Conservation (phyloP, 2,888 invertebrate genomes). For the Tetragonula carbonaria region DNA sequence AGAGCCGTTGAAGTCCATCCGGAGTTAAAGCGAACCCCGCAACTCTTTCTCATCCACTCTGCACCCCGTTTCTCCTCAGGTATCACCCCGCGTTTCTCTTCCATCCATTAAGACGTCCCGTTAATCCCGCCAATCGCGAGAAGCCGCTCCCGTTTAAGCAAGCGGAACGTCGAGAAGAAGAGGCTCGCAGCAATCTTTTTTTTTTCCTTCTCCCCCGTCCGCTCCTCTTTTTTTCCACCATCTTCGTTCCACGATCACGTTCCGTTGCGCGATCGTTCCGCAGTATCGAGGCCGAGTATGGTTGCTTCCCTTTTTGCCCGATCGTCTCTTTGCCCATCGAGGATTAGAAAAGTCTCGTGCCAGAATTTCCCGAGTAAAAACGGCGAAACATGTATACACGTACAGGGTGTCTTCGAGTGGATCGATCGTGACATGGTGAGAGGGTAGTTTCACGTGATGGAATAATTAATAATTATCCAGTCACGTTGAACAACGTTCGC, state of each 20-base stretch:
- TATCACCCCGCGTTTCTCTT: neutral
- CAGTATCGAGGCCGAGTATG: conserved; percentile 25
- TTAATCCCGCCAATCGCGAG: conserved; percentile 21
- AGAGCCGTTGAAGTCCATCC: too few species aligned
- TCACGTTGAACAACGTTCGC: too few species aligned
- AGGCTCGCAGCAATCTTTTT: neutral
- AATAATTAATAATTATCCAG: too few species aligned
- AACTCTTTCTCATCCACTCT: neutral
- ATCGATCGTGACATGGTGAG: neutral
- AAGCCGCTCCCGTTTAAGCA: conserved; percentile 17
- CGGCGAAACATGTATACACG: conserved; percentile 17
- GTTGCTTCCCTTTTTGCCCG: conserved; percentile 39
- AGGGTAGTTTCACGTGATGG: neutral
- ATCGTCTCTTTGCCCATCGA: conserved; percentile 55
- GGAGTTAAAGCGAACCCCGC: too few species aligned
- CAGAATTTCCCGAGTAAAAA: conserved; percentile 60
- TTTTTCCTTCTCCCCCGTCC: neutral
- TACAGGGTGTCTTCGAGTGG: neutral
- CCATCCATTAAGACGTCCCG: conserved; percentile 34
- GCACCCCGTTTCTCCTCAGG: neutral
- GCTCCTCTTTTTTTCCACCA: neutral
- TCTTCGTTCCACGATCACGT: conserved; percentile 34
- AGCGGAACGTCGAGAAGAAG: conserved; percentile 7
- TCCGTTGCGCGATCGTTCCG: conserved; percentile 25
- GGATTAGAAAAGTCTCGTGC: conserved; percentile 65